Conservation (phyloP, 2,797 vertebrate genomes). For the Astyanax mexicanus region DNA sequence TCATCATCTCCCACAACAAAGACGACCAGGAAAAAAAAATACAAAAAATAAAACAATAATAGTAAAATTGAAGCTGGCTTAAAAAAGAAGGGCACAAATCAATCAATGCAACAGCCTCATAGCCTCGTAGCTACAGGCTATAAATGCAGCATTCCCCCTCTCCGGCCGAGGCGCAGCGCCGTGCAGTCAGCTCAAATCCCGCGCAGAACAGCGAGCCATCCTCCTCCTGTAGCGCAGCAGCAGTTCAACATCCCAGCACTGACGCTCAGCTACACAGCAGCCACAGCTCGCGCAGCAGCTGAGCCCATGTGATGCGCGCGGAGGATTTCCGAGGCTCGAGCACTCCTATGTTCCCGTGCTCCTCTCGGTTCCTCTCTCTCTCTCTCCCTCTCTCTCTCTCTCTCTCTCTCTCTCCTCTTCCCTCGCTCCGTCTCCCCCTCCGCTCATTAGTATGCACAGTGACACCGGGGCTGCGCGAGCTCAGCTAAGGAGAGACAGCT, state of each 20-base stretch:
- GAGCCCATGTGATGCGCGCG: background rate
- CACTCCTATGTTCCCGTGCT: slow-evolving; percentile 9
- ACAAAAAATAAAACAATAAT: too few species aligned
- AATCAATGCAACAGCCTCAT: too few species aligned
- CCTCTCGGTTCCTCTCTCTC: slow-evolving; percentile 13
- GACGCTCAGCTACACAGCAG: background rate
- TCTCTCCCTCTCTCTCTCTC: background rate
- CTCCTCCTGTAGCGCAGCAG: too few species aligned
- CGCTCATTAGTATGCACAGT: slow-evolving; percentile 60
- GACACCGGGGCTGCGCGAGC: slow-evolving; percentile 41
- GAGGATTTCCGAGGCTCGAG: slow-evolving; percentile 1
- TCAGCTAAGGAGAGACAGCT: slow-evolving; percentile 54
- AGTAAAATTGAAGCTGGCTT: too few species aligned
- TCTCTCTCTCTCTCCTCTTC: background rate
- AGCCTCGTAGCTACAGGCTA: too few species aligned
- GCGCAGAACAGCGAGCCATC: background rate
- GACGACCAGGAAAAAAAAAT: background rate
- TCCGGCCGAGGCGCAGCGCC: background rate
- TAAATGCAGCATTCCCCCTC: too few species aligned
- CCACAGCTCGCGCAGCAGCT: too few species aligned
- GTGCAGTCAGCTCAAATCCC: background rate
- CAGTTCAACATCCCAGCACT: too few species aligned
- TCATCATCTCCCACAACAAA: background rate
- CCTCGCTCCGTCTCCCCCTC: slow-evolving; percentile 5
- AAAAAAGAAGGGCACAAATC: too few species aligned